phyloP scores from a whole-genome alignment of 1,140 invertebrate genomes.

The Zophobas morio region DNA sequence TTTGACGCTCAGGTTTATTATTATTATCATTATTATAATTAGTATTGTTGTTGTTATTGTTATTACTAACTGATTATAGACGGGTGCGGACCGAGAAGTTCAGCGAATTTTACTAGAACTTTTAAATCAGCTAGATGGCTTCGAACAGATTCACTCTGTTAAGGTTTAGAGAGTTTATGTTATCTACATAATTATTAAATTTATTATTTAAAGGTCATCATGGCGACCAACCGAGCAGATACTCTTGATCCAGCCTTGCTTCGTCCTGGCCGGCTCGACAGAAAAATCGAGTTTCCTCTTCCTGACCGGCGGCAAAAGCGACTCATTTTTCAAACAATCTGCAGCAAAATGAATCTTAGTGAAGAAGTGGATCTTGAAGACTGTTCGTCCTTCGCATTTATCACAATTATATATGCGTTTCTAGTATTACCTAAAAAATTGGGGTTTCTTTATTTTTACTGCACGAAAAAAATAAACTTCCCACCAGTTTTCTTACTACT shows the following conservation, averaged over 20 bases:
- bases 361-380: constrained; percentile 99
- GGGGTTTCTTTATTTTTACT: no score
- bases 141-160: constrained; percentile 99
- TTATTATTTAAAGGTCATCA: constrained; percentile 94
- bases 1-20: constrained; percentile 99
- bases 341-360: constrained; percentile 98
- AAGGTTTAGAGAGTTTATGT: no score
- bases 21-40: no score
- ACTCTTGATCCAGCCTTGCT: constrained; percentile 98
- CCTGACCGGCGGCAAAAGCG: constrained; percentile 98
- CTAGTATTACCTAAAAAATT: no score
- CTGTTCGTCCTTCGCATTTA: no score
- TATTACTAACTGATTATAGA: no score
- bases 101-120: constrained; percentile 98
- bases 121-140: constrained; percentile 99
- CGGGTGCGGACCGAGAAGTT: constrained; percentile 98
- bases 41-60: no score
- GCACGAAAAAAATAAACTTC: no score
- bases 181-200: no score
- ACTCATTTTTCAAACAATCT: constrained; percentile 98
- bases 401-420: no score
- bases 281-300: constrained; percentile 99
- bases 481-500: no score
- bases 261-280: constrained; percentile 96
- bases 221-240: constrained; percentile 99